Evolutionary conservation across 2,888 invertebrate species (phyloP).

Genomic region (Drosophila prolongata): DNA sequence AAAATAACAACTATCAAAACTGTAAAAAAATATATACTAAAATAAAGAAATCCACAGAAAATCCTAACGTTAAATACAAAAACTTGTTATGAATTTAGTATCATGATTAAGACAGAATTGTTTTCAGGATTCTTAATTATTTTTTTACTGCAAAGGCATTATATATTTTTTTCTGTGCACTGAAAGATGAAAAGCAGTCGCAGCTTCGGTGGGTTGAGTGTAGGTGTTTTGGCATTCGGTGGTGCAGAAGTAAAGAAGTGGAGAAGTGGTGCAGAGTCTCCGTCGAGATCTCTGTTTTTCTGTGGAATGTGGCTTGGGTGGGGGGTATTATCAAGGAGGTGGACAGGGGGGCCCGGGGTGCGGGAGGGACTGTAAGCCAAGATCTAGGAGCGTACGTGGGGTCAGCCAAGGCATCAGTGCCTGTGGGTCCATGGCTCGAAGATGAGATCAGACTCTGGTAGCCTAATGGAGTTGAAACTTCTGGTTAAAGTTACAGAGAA

Average conservation of each 20-base stretch:
- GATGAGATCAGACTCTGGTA: conserved; percentile 38
- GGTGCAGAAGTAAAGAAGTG: conserved; percentile 28
- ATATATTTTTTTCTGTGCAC: conserved; percentile 6
- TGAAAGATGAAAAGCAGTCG: conserved; percentile 38
- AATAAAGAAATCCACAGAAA: neutral
- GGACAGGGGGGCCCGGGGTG: neutral
- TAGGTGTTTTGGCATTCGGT: conserved; percentile 76
- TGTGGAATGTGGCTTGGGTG: conserved; percentile 73
- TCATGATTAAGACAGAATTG: neutral
- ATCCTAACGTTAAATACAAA: no score
- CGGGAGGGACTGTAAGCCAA: conserved; percentile 21
- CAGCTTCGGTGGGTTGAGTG: conserved; percentile 57
- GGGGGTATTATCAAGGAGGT: conserved; percentile 15
- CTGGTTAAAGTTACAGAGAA: conserved; percentile 21
- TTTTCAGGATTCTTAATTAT: neutral
- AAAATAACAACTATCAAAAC: conserved; percentile 27
- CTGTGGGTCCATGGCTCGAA: conserved; percentile 39
- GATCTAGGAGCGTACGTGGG: conserved; percentile 71
- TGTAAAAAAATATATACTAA: neutral
- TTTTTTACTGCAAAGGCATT: neutral
- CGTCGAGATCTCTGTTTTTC: conserved; percentile 25
- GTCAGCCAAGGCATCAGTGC: conserved; percentile 64
- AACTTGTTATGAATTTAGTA: no score
- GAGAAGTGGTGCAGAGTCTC: conserved; percentile 16
- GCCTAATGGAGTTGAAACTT: conserved; percentile 37